These are phyloP conservation scores for Otis tarda DNA, from an alignment of 2,113 vertebrate genomes.

Conservation along the genomic window DNA sequence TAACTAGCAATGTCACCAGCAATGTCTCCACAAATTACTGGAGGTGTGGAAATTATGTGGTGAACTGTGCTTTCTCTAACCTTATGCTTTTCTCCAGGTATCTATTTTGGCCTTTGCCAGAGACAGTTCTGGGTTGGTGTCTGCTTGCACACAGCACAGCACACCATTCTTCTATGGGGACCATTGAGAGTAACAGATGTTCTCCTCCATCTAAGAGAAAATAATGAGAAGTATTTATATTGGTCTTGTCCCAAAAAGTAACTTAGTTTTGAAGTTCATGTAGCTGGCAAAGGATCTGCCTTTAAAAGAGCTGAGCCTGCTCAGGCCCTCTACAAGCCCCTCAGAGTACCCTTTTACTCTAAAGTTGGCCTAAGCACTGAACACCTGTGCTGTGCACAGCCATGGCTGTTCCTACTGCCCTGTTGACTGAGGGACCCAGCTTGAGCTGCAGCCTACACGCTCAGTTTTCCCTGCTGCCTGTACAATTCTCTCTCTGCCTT, in stretches of 20 bases:
- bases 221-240: not conserved
- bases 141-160: accelerated
- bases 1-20: not conserved
- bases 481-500: not conserved
- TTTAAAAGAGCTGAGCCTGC: not conserved
- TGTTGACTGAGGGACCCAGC: no score
- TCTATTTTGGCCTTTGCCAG: not conserved
- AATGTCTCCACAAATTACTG: not conserved
- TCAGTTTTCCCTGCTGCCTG: no score
- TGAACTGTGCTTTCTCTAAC: not conserved
- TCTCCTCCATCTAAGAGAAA: not conserved
- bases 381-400: accelerated
- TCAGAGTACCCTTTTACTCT: not conserved
- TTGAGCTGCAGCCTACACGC: no score
- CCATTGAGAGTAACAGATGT: accelerated
- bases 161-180: not conserved
- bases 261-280: not conserved
- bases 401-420: accelerated
- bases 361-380: not conserved
- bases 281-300: not conserved
- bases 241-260: not conserved
- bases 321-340: not conserved
- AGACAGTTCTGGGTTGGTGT: not conserved
- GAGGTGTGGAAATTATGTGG: not conserved
- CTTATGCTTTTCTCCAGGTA: not conserved